phyloP scores from a whole-genome alignment of 2,113 vertebrate species.

The Prunella fulvescens region DNA sequence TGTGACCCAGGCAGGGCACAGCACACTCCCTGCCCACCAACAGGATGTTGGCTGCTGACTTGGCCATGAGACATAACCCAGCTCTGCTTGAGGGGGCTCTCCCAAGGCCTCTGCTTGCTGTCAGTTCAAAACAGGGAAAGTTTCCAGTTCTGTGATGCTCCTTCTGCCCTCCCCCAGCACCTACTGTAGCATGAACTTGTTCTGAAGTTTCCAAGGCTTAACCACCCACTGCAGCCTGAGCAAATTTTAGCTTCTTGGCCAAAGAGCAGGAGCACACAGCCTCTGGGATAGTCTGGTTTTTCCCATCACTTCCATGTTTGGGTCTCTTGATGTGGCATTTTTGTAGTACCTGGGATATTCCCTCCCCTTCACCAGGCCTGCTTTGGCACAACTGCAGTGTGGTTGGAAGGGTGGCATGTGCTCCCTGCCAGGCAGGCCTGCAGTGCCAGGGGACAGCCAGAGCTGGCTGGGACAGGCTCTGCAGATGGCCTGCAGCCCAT shows the following conservation, averaged over 20 bases:
- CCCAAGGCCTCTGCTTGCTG: neutral
- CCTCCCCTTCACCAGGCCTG: neutral
- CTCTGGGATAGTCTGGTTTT: neutral
- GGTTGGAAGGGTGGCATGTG: neutral
- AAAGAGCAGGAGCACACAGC: neutral
- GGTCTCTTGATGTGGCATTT: neutral
- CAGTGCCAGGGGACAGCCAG: neutral
- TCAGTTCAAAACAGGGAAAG: neutral
- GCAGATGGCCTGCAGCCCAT: neutral
- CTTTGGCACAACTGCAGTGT: neutral
- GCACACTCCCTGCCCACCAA: accelerated
- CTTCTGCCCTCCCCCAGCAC: neutral
- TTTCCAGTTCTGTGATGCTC: neutral
- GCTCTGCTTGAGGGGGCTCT: neutral
- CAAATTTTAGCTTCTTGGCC: neutral
- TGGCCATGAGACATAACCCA: neutral
- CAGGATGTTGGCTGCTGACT: neutral
- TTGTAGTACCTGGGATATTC: neutral
- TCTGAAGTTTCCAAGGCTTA: neutral
- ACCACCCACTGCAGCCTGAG: neutral
- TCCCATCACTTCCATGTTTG: neutral
- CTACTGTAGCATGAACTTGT: neutral
- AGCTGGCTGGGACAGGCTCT: neutral
- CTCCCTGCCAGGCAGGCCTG: neutral
- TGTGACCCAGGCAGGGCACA: neutral